Base-by-base conservation (phyloP, 2,113 vertebrate genomes). In the Phasianus colchicus region DNA sequence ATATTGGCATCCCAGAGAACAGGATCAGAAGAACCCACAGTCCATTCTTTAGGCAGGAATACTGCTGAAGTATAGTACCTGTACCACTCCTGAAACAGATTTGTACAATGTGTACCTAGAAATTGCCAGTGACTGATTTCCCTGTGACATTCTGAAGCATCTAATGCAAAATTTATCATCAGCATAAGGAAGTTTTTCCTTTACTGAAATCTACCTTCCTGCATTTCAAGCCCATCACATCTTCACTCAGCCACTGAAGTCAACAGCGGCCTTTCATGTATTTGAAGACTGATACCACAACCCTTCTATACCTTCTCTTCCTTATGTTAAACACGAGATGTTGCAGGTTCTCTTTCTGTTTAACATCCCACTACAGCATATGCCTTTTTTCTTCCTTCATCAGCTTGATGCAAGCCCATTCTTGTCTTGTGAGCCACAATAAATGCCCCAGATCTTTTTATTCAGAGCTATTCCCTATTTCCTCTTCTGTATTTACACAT, bases 291-390 rank as follows among this genome's bases (percentile, higher is more conserved):
- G 38, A 4, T 84, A 40, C 2, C 65, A 52, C 64, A 40, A 36
- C 45, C 45, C 30, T 15, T 88, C 2, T 25, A 1, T 71, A 40
- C 91, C 89, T 86, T 57, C 64, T 54, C 54, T 74, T 14, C 57
- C 21, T 45, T 58, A 4, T 50, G 63, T 50, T 88, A 89, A 91
- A 96, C 36, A 82, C 2, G 18, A 95, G 66, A 61, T n/a, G 29
- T 72, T 81, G 32, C 54, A 88, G 48, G 20, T 79, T 95, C 52
- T 93, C 65, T 30, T 58, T 81, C 55, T 86, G 42, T 89, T 96
- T 47, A 89, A 91, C 77, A 50, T 95, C 73, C 90, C 77, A 71
- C 90, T 86, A 25, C 8, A 95, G 64, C 90, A 89, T 84, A 82
- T 87, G 88, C 22, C 63, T 54, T 79, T 84, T 89, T 87, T 82